phyloP scores from a whole-genome alignment of 2,797 vertebrate species.

The Tragelaphus oryx region DNA sequence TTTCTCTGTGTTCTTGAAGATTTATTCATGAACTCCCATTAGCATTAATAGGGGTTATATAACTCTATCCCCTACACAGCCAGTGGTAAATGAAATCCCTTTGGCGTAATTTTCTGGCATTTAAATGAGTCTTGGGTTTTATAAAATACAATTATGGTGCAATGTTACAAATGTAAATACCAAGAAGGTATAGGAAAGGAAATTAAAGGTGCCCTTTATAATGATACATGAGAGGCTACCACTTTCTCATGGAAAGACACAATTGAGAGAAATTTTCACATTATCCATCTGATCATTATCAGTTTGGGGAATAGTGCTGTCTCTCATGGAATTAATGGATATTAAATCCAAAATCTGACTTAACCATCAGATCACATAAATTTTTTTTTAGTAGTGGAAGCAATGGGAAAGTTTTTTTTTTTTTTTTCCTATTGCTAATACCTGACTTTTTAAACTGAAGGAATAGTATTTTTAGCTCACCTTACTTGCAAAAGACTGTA shows the following conservation, averaged over 20 bases:
- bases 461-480: not conserved
- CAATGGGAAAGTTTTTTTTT: not conserved
- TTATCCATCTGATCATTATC: conserved; percentile 42
- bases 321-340: conserved; percentile 12
- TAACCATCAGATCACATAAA: not conserved
- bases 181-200: conserved; percentile 30
- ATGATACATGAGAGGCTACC: not conserved
- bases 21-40: conserved; percentile 67
- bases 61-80: conserved; percentile 56
- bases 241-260: conserved; percentile 49
- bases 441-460: not conserved
- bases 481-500: not conserved
- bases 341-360: conserved; percentile 33
- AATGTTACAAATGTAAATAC: conserved; percentile 55
- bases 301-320: conserved; percentile 12
- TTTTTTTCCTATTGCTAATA: not conserved
- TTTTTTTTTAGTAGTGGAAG: not conserved
- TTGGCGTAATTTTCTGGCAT: conserved; percentile 34
- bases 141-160: conserved; percentile 65
- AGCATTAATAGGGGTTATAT: conserved; percentile 61
- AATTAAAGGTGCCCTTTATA: conserved; percentile 59
- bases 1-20: conserved; percentile 56
- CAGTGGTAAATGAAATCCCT: conserved; percentile 57
- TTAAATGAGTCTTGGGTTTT: conserved; percentile 60
- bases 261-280: conserved; percentile 9